phyloP scores from a whole-genome alignment of 2,797 vertebrate species.

The Notolabrus celidotus region DNA sequence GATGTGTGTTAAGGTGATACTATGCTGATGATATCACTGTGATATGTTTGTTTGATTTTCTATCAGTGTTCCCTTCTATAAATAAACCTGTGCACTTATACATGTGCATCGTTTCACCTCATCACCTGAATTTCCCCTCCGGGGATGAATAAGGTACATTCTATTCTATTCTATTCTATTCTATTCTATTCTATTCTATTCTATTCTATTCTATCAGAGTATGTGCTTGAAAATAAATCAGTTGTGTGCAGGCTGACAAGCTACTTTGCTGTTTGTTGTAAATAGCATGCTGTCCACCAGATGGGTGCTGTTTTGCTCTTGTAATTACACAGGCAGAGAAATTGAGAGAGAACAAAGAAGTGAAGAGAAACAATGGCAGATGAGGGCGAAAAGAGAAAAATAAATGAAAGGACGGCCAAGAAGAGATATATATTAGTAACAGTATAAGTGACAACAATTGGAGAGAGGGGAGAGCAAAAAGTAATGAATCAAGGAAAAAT shows the following conservation, averaged over 20 bases:
- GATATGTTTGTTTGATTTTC: too few relatives aligned
- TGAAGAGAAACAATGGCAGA: slow-evolving; percentile 7
- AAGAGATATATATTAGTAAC: slow-evolving; percentile 5
- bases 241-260: slow-evolving; percentile 20
- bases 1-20: too few relatives aligned
- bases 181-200: too few relatives aligned
- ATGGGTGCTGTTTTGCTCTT: slow-evolving; percentile 27
- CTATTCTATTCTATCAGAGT: too few relatives aligned
- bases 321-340: slow-evolving; percentile 62
- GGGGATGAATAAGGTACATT: too few relatives aligned
- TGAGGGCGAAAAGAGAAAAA: neutral
- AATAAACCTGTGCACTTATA: neutral
- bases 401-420: neutral
- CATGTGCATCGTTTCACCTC: too few relatives aligned
- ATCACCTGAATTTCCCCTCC: too few relatives aligned
- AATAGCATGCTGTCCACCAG: slow-evolving; percentile 58
- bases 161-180: too few relatives aligned
- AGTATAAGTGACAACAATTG: neutral
- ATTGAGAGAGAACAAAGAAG: neutral
- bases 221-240: slow-evolving; percentile 9
- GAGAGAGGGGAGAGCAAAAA: slow-evolving; percentile 5
- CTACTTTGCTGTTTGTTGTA: slow-evolving; percentile 19
- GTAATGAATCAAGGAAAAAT: slow-evolving; percentile 20
- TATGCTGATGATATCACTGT: too few relatives aligned
- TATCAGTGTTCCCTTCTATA: neutral